Evolutionary conservation across 1,140 invertebrate species (phyloP), one percentile per base, ranked within the genome.

Genomic region (Copidosoma floridanum): DNA sequence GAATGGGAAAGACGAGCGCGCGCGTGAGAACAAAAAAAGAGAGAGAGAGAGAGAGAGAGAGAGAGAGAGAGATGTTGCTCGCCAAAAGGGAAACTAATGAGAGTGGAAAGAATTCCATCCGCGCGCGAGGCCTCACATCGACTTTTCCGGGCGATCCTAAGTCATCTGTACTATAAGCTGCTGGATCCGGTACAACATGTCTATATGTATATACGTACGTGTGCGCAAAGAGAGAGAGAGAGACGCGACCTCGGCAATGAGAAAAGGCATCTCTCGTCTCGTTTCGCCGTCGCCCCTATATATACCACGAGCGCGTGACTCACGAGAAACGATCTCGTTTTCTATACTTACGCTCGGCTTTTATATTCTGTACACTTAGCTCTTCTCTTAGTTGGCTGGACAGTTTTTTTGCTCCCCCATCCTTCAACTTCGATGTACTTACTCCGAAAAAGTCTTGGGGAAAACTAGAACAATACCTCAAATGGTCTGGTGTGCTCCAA

Each of bases 101-200:
- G 52, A 54, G 24, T 54, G 52, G 52, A 54, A 54, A 54, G 52
- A 43, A 52, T 21, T 50, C n/a, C 7, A 16, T 52, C n/a, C 4
- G 18, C 47, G 8, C 47, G 50, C n/a, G 41, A 21, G 32, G 32
- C n/a, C n/a, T n/a, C n/a, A 54, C 52, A 24, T 54, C 35, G 52
- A 54, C 52, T 54, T 54, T 54, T 54, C 52, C 52, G 40, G 40
- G 8, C 26, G 38, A 54, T 54, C 20, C 52, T 40, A 54, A 47
- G n/a, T n/a, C n/a, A n/a, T n/a, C n/a, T n/a, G n/a, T n/a, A n/a
- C n/a, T n/a, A n/a, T n/a, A n/a, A n/a, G n/a, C n/a, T n/a, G n/a
- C n/a, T n/a, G n/a, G n/a, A n/a, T n/a, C n/a, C n/a, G n/a, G n/a
- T n/a, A n/a, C n/a, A n/a, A n/a, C n/a, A n/a, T n/a, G n/a, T n/a